Evolutionary conservation across 23 tunicate species (phyloP).

Genomic region (Styela clava): DNA sequence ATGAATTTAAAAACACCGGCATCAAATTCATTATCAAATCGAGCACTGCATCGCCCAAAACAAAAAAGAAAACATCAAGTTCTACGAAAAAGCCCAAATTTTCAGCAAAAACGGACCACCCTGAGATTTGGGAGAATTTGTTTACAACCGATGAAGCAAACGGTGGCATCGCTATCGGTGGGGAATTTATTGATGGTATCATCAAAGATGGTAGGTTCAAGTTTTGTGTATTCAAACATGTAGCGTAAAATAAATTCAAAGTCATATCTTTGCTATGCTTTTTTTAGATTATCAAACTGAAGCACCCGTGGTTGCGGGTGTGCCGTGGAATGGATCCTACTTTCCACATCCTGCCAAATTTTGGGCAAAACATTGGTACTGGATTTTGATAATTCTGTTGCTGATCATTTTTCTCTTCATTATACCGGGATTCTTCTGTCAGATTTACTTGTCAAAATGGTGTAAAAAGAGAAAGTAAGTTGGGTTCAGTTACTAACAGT

Average conservation of each 20-base stretch:
- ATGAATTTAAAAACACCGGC: neutral
- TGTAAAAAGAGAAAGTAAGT: neutral
- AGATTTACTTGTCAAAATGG: neutral
- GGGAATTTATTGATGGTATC: too few species aligned
- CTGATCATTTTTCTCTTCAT: constrained; percentile 17
- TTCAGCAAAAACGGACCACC: neutral
- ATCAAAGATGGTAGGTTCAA: neutral
- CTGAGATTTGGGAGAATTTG: neutral
- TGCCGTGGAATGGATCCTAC: neutral
- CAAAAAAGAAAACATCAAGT: neutral
- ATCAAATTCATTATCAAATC: neutral
- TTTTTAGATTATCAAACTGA: neutral
- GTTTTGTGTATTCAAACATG: too few species aligned
- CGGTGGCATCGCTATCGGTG: neutral
- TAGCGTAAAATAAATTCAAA: too few species aligned
- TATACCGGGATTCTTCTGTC: constrained; percentile 14
- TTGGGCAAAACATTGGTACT: constrained; percentile 23
- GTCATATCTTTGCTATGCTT: too few species aligned
- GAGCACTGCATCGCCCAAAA: neutral
- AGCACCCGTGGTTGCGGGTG: neutral
- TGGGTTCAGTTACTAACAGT: too few species aligned
- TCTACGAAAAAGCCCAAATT: neutral
- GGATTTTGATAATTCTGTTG: constrained; percentile 9
- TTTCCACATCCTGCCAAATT: neutral
- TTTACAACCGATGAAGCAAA: neutral